phyloP scores from a whole-genome alignment of 2,113 vertebrate genomes.

The Ariopsis seemanni region DNA sequence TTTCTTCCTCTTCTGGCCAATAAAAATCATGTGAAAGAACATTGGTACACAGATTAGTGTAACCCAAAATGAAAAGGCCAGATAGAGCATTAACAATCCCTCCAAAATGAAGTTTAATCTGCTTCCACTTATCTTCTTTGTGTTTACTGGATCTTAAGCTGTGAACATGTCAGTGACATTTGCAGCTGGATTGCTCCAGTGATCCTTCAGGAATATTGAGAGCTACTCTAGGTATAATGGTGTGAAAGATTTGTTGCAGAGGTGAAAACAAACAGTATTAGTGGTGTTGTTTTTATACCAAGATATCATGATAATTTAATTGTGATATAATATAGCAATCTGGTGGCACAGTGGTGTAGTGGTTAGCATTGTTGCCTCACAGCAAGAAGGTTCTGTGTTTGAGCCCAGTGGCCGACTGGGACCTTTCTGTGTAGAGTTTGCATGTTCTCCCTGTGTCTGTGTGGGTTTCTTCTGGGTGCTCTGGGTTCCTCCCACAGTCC shows the following conservation, averaged over 20 bases:
- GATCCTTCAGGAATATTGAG: neutral
- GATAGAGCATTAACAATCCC: conserved; percentile 2
- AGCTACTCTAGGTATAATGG: neutral
- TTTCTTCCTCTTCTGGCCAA: neutral
- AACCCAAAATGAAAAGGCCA: neutral
- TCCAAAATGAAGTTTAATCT: conserved; percentile 27
- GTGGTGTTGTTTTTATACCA: neutral
- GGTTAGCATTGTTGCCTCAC: no score
- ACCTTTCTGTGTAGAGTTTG: no score
- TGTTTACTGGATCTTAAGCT: conserved; percentile 29
- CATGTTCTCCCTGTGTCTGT: no score
- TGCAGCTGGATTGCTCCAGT: neutral
- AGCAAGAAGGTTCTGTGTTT: no score
- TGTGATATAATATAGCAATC: neutral
- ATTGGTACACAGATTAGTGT: neutral
- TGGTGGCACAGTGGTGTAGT: no score
- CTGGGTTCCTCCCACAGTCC: no score
- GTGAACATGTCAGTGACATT: neutral
- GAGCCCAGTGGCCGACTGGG: no score
- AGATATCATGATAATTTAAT: neutral
- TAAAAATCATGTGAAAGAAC: neutral
- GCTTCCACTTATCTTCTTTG: conserved; percentile 20
- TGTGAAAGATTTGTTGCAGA: neutral
- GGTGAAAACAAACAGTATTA: neutral
- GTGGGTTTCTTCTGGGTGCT: no score